Evolutionary conservation across 2,888 invertebrate species (phyloP).

Genomic region (Ligdia adustata): DNA sequence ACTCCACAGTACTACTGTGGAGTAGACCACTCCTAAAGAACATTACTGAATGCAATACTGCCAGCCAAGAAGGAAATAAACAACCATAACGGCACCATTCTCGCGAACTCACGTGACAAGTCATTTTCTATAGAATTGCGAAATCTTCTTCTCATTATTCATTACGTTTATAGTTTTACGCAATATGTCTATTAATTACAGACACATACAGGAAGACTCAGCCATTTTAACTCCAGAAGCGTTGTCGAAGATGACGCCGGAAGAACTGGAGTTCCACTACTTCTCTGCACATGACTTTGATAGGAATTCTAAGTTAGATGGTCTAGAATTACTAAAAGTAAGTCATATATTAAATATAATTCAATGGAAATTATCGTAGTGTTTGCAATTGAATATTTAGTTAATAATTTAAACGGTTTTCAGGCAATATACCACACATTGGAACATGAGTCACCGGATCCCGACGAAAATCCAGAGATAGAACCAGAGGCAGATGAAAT

Average conservation of each 20-base stretch:
- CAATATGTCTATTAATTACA: slow-evolving; percentile 55
- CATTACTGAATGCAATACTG: neutral
- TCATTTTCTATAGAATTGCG: too few relatives aligned
- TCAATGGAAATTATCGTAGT: neutral
- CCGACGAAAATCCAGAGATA: slow-evolving; percentile 64
- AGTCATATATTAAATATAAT: neutral
- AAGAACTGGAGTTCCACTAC: slow-evolving; percentile 93
- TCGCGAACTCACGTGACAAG: too few relatives aligned
- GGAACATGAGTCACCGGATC: slow-evolving; percentile 81
- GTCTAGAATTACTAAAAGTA: slow-evolving; percentile 91
- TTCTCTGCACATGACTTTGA: slow-evolving; percentile 95
- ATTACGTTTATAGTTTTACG: too few relatives aligned
- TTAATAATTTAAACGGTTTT: slow-evolving; percentile 33
- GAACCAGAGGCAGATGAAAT: slow-evolving; percentile 67
- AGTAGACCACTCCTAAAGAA: neutral
- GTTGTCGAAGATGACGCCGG: slow-evolving; percentile 90
- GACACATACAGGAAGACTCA: slow-evolving; percentile 92
- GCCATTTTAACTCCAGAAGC: slow-evolving; percentile 85
- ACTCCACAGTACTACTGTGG: too few relatives aligned
- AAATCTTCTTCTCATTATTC: too few relatives aligned
- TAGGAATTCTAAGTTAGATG: slow-evolving; percentile 94
- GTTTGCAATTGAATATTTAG: too few relatives aligned
- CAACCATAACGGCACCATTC: neutral
- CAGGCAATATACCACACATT: slow-evolving; percentile 91
- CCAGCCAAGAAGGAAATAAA: neutral